Conservation (phyloP, 2,113 vertebrate species). For the Pipra filicauda region DNA sequence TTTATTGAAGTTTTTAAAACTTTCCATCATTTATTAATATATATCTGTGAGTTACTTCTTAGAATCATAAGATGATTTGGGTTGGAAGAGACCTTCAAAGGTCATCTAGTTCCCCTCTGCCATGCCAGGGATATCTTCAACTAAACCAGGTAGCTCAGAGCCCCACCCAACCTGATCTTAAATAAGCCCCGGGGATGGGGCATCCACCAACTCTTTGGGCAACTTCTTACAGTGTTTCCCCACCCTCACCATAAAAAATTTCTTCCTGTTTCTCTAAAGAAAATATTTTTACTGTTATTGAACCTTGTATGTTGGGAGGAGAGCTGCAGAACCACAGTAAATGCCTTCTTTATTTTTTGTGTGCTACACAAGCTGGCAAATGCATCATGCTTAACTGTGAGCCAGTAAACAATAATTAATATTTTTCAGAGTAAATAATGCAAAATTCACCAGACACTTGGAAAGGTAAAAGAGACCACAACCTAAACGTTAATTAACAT, state of each 20-base stretch:
- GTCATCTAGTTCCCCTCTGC: background rate
- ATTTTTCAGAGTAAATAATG: background rate
- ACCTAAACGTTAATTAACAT: background rate
- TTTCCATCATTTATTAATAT: background rate
- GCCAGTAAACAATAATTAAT: background rate
- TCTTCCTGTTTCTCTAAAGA: background rate
- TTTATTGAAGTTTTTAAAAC: background rate
- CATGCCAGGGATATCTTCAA: background rate
- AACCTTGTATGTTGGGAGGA: background rate
- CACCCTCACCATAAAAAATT: background rate
- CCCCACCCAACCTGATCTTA: rapidly evolving
- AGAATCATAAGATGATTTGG: background rate
- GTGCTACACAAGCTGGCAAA: background rate
- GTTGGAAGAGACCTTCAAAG: background rate
- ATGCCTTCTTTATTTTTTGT: background rate
- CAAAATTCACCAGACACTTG: background rate
- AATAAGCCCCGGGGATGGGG: background rate
- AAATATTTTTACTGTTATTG: background rate
- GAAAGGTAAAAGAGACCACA: background rate
- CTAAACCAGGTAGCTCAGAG: background rate
- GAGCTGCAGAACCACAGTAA: background rate
- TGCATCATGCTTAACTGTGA: background rate
- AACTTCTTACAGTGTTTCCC: background rate
- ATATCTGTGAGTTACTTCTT: background rate
- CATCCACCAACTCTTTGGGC: background rate